Base-by-base conservation (phyloP, 1,140 invertebrate species). In the Odontomachus brunneus region DNA sequence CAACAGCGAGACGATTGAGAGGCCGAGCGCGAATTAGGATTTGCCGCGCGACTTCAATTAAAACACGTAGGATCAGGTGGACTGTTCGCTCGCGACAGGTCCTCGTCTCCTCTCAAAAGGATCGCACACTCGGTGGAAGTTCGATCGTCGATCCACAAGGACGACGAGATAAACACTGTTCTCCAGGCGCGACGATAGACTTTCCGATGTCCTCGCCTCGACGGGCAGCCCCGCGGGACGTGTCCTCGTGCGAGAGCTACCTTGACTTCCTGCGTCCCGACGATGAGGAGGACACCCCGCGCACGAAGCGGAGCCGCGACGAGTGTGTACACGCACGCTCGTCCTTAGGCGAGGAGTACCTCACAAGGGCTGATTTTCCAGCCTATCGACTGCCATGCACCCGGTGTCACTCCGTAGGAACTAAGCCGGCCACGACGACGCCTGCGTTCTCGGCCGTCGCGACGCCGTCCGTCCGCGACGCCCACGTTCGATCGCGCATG, bases 371-470 rank as follows among this genome's bases (percentile, higher is more conserved):
- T 84, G 63, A 33, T 66, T 84, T 85, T 83, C 29, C 60, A 81
- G 55, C 19, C 74, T 87, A 82, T 67, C 82, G 88, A 89, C 88
- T 89, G 72, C 29, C 75, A 48, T 89, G 88, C 88, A 85, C 88
- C 85, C 86, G 69, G 75, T 83, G 80, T 81, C 67, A 76, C 49
- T 60, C 12, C 24, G 29, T 26, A 24, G 74, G 65, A 89, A 89
- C 88, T 89, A 89, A 67, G 26, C 49, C 15, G 26, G 33, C 22
- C 72, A 81, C 19, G n/a, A 83, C 51, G 51, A 88, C 88, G 88
- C 88, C 78, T 89, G 88, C 88, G 88, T 89, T 53, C 76, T 44
- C 72, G 55, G 17, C 22, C 76, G 62, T 62, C 86, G 86, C 59
- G 71, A 84, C 57, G 82, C 57, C 82, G 73, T 73, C 51, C 59